These are phyloP conservation scores for Felis chaus DNA, from an alignment of 2,113 vertebrate genomes.

Conservation along the genomic window DNA sequence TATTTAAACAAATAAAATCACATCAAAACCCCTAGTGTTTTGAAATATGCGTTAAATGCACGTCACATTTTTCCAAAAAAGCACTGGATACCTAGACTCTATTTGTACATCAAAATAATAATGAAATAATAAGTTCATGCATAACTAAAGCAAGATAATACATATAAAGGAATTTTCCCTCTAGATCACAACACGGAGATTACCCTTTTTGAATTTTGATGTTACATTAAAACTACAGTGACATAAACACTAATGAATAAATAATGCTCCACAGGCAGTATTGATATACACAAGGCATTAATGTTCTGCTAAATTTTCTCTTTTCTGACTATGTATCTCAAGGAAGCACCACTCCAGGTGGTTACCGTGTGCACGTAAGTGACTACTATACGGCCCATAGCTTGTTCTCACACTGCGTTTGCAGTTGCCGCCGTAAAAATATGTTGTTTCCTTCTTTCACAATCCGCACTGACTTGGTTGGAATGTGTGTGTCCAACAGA, in stretches of 20 bases:
- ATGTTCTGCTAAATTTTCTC: slow-evolving; percentile 47
- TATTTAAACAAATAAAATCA: slow-evolving; percentile 67
- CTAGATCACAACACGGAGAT: not conserved
- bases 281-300: not conserved
- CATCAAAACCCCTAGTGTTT: slow-evolving; percentile 44
- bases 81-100: not conserved
- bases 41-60: slow-evolving; percentile 45
- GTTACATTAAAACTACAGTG: not conserved
- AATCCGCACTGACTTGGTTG: not conserved
- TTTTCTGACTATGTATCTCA: slow-evolving; percentile 21
- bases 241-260: slow-evolving; percentile 46
- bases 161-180: not conserved
- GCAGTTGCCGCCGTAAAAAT: not conserved
- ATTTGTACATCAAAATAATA: slow-evolving; percentile 46
- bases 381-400: not conserved
- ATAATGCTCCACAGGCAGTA: slow-evolving; percentile 12
- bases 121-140: slow-evolving; percentile 48
- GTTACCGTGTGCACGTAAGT: not conserved
- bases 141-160: not conserved
- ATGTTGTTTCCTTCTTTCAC: not conserved
- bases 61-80: not conserved
- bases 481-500: not conserved
- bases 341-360: not conserved
- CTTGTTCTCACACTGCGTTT: slow-evolving; percentile 32
- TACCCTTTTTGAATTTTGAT: slow-evolving; percentile 43